A percentile compares a stretch with the other conserved stretches of the same genome.
These are phyloP conservation scores for Diaphora mendica DNA, from an alignment of 2,888 invertebrate genomes.

Conservation along the genomic window DNA sequence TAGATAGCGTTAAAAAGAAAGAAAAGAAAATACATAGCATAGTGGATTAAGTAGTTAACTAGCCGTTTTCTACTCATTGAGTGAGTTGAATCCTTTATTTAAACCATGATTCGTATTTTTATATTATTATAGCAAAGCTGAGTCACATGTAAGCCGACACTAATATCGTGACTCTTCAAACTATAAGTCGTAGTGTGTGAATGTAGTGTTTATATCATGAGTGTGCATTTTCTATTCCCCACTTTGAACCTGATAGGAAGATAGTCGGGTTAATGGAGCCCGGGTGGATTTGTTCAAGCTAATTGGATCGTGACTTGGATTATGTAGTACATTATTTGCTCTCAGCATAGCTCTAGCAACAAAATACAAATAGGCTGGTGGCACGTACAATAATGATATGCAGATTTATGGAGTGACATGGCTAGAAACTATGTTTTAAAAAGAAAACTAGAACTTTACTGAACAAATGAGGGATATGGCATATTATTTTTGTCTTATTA, in stretches of 20 bases:
- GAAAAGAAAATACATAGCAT: too few relatives aligned
- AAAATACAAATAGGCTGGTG: not conserved
- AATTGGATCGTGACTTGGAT: conserved; percentile 39
- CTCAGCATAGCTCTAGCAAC: not conserved
- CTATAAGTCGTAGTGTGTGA: conserved; percentile 4
- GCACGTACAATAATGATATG: not conserved
- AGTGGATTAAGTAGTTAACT: too few relatives aligned
- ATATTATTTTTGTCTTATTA: not conserved
- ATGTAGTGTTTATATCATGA: conserved; percentile 30
- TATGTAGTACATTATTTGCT: conserved; percentile 6
- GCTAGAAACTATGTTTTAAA: not conserved
- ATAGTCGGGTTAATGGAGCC: conserved; percentile 37
- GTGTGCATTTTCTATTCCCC: conserved; percentile 29
- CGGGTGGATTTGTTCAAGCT: conserved; percentile 22
- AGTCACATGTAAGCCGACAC: not conserved
- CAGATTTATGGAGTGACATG: not conserved
- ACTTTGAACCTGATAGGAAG: conserved; percentile 23
- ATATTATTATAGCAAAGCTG: too few relatives aligned
- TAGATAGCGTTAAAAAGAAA: too few relatives aligned
- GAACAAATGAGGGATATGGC: not conserved
- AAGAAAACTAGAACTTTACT: not conserved
- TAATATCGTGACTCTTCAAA: conserved; percentile 10
- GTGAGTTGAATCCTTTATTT: too few relatives aligned
- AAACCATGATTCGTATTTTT: too few relatives aligned
- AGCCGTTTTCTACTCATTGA: too few relatives aligned